Evolutionary conservation across 2,113 vertebrate genomes (phyloP).

Genomic region (Oreotrochilus melanogaster): DNA sequence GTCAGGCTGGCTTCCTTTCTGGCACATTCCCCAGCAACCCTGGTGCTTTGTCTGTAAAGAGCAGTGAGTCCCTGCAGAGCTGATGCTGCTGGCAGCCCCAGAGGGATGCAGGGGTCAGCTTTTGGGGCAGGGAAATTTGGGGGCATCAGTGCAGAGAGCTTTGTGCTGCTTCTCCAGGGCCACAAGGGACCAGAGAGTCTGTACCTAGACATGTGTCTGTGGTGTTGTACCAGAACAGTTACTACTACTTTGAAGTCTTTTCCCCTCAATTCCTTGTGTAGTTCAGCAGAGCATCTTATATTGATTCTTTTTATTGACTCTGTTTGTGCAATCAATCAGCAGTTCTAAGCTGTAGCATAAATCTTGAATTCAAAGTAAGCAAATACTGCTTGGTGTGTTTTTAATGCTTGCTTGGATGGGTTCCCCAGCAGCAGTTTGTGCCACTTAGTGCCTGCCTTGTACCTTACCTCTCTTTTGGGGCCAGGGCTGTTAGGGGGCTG

Average conservation of each 20-base stretch:
- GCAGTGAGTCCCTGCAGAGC: accelerated
- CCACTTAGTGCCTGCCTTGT: background rate
- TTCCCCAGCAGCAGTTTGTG: background rate
- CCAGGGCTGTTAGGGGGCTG: accelerated
- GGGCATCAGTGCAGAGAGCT: background rate
- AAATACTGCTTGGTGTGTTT: constrained; percentile 3
- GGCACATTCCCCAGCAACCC: accelerated
- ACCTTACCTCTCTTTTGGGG: background rate
- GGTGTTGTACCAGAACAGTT: background rate
- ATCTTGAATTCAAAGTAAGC: constrained; percentile 16
- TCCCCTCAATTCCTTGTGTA: background rate
- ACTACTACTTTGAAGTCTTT: constrained; percentile 20
- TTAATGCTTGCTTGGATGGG: background rate
- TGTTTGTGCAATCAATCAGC: constrained; percentile 58
- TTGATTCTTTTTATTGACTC: constrained; percentile 63
- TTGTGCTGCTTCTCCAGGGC: background rate
- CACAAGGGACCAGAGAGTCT: background rate
- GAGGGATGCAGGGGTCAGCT: background rate
- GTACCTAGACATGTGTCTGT: background rate
- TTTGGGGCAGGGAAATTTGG: background rate
- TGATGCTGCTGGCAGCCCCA: background rate
- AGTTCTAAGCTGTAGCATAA: background rate
- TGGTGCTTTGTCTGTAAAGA: background rate
- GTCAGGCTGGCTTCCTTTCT: accelerated
- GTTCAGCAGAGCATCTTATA: constrained; percentile 41